phyloP scores from a whole-genome alignment of 2,113 vertebrate species.

The Sula dactylatra region DNA sequence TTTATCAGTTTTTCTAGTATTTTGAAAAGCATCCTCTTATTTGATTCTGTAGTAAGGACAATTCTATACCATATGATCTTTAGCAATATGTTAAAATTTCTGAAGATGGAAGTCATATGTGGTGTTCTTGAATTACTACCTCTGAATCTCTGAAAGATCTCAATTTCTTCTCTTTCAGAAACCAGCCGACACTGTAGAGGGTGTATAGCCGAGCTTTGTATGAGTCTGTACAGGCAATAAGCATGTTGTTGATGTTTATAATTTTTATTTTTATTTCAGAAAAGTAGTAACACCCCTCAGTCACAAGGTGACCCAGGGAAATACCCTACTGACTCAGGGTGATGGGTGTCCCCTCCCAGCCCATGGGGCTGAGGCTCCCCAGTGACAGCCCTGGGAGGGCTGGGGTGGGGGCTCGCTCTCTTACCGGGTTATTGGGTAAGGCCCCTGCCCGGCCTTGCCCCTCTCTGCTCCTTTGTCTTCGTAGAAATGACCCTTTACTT shows the following conservation, averaged over 20 bases:
- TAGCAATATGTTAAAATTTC: background rate
- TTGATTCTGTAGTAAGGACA: background rate
- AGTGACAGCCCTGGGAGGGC: too few relatives aligned
- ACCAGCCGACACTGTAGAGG: background rate
- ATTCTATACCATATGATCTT: background rate
- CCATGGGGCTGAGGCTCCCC: background rate
- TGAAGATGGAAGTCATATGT: background rate
- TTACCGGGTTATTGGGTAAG: rapidly evolving
- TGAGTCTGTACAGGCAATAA: background rate
- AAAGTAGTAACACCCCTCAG: background rate
- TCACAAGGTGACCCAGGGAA: background rate
- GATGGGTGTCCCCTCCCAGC: too few relatives aligned
- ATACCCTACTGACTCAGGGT: background rate
- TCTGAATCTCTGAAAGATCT: background rate
- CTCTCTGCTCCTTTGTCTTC: background rate
- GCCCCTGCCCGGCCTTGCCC: background rate
- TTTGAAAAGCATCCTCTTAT: background rate
- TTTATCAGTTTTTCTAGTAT: background rate
- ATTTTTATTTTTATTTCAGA: background rate
- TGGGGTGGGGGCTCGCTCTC: background rate
- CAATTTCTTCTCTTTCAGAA: background rate
- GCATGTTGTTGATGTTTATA: background rate
- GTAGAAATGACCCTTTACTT: background rate
- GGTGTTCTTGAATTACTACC: background rate
- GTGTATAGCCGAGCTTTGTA: background rate